phyloP scores from a whole-genome alignment of 2,797 vertebrate species.

The Enteromius afrohamiltoni region DNA sequence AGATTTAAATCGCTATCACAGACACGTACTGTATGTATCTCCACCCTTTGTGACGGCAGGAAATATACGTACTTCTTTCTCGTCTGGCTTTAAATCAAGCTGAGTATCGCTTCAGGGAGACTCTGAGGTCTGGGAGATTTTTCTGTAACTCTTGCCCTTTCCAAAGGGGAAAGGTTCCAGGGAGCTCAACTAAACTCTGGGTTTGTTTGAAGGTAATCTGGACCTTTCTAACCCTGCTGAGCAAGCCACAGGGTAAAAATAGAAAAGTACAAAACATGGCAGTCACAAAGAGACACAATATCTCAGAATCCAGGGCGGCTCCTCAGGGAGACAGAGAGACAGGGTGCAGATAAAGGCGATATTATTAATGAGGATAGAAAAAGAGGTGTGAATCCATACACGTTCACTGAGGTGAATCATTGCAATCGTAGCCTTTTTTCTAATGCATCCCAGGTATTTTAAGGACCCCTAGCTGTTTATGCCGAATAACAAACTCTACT shows the following conservation, averaged over 20 bases:
- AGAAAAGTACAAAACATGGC: conserved; percentile 46
- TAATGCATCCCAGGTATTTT: conserved; percentile 1
- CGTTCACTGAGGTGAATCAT: conserved; percentile 22
- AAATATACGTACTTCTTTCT: conserved; percentile 36
- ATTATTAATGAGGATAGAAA: conserved; percentile 30
- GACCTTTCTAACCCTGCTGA: conserved; percentile 50
- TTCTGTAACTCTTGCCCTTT: conserved; percentile 41
- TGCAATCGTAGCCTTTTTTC: not conserved
- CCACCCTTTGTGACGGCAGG: not conserved
- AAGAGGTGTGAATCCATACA: not conserved
- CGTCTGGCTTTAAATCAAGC: conserved; percentile 52
- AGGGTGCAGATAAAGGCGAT: conserved; percentile 15
- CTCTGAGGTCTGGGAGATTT: conserved; percentile 44
- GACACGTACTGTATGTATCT: not conserved
- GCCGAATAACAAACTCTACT: conserved; percentile 10
- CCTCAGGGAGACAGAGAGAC: conserved; percentile 19
- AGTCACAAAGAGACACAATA: conserved; percentile 25
- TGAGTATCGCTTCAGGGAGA: conserved; percentile 30
- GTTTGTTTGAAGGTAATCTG: conserved; percentile 60
- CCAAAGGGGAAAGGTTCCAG: conserved; percentile 40
- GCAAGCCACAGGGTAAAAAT: conserved; percentile 53
- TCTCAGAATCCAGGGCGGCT: conserved; percentile 33
- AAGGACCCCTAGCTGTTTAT: conserved; percentile 13
- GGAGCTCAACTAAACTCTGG: conserved; percentile 32
- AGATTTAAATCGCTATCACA: conserved; percentile 57